Evolutionary conservation across 2,888 invertebrate genomes (phyloP).

Genomic region (Drosophila colorata): DNA sequence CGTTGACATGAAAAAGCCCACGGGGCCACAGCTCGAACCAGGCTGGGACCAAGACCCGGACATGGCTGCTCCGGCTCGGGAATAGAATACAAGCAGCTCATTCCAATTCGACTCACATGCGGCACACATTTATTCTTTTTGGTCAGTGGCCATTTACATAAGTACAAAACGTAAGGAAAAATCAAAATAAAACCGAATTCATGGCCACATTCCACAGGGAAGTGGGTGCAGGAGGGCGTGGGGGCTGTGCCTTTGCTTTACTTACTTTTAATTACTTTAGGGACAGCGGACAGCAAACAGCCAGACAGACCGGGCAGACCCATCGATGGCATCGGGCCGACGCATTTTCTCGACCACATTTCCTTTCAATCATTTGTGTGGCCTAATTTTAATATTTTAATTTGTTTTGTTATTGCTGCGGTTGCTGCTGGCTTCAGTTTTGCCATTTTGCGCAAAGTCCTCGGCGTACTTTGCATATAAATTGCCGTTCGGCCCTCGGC

Average conservation of each 20-base stretch:
- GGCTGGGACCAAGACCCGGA: background rate
- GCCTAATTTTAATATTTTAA: conserved; percentile 83
- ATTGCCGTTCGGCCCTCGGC: conserved; percentile 37
- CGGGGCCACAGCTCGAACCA: background rate
- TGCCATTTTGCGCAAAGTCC: conserved; percentile 49
- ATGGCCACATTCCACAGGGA: conserved; percentile 1
- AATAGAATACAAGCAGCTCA: conserved; percentile 40
- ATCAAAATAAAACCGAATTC: conserved; percentile 48
- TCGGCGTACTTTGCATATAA: conserved; percentile 73
- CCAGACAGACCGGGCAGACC: conserved; percentile 14
- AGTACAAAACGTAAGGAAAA: conserved; percentile 37
- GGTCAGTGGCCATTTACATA: conserved; percentile 69
- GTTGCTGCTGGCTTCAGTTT: conserved; percentile 23
- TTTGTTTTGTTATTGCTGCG: conserved; percentile 63
- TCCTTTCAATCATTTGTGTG: conserved; percentile 78
- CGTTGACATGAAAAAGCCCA: conserved; percentile 8
- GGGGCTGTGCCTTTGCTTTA: conserved; percentile 56
- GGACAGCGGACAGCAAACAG: conserved; percentile 59
- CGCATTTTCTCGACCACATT: conserved; percentile 59
- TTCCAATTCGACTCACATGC: conserved; percentile 64
- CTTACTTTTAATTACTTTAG: conserved; percentile 82
- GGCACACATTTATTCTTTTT: conserved; percentile 70
- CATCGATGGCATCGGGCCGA: conserved; percentile 49
- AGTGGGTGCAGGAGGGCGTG: background rate
- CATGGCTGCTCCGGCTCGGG: background rate